Percentiles rank a stretch among this genome's conserved stretches.
Conservation (phyloP, 2,888 invertebrate genomes). For the Cerceris ruficornis region DNA sequence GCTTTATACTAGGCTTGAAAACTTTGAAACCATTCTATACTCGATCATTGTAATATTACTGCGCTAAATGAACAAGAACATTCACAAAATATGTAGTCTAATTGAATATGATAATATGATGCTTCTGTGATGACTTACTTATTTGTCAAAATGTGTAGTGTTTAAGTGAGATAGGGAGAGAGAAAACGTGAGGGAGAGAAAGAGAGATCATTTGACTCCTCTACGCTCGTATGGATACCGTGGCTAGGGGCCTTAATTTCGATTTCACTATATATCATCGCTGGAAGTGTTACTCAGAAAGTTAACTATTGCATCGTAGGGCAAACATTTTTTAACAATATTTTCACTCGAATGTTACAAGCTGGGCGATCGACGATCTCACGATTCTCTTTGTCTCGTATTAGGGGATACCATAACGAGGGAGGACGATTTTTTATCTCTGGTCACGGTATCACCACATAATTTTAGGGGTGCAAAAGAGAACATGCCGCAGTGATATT, state of each 20-base stretch:
- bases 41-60: constrained; percentile 79
- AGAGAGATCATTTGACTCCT: constrained; percentile 53
- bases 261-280: constrained; percentile 38
- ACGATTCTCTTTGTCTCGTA: constrained; percentile 9
- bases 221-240: constrained; percentile 62
- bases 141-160: constrained; percentile 76
- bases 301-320: constrained; percentile 11
- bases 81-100: constrained; percentile 76
- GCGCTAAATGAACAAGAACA: constrained; percentile 75
- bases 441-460: constrained; percentile 59
- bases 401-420: constrained; percentile 17
- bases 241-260: constrained; percentile 55
- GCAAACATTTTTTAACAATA: constrained; percentile 25
- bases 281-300: constrained; percentile 21
- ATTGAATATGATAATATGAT: constrained; percentile 77
- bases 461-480: constrained; percentile 31
- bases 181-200: constrained; percentile 16
- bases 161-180: constrained; percentile 60
- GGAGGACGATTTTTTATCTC: constrained; percentile 34
- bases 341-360: constrained; percentile 19
- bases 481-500: constrained; percentile 52
- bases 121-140: constrained; percentile 81
- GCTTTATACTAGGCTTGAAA: constrained; percentile 81
- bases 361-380: constrained; percentile 29
- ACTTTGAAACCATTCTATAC: constrained; percentile 79